phyloP scores from a whole-genome alignment of 2,888 invertebrate species.

The Mechanitis mazaeus region DNA sequence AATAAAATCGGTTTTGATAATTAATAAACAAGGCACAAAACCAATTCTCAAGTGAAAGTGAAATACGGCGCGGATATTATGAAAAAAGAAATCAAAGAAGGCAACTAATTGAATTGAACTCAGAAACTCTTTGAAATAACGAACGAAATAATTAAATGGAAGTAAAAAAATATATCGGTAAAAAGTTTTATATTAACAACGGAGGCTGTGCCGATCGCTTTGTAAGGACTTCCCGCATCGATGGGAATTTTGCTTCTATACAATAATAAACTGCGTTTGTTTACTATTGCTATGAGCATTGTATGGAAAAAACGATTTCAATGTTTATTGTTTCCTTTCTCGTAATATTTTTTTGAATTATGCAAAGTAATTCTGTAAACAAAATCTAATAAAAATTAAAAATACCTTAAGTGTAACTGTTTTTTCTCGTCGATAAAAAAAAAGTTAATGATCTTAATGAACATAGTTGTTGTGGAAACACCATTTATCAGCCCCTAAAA shows the following conservation, averaged over 20 bases:
- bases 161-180: conserved; percentile 19
- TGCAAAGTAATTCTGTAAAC: too few species aligned
- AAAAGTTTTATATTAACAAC: conserved; percentile 23
- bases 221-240: conserved; percentile 5
- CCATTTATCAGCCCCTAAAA: conserved; percentile 2
- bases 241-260: conserved; percentile 1
- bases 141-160: conserved; percentile 33
- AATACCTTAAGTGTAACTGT: too few species aligned
- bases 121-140: conserved; percentile 32
- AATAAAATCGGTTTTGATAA: neutral
- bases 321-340: too few species aligned
- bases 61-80: conserved; percentile 1
- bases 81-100: conserved; percentile 20
- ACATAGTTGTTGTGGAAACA: neutral
- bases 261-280: neutral
- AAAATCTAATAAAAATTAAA: too few species aligned
- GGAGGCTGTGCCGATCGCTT: conserved; percentile 16
- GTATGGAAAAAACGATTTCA: neutral
- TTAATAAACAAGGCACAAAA: neutral
- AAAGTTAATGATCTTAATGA: neutral
- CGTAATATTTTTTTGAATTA: too few species aligned
- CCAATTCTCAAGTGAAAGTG: neutral
- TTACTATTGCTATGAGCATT: neutral
- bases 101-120: conserved; percentile 28
- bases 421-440: too few species aligned